Evolutionary conservation across 2,797 vertebrate genomes (phyloP).

Genomic region (Sylvia borin): DNA sequence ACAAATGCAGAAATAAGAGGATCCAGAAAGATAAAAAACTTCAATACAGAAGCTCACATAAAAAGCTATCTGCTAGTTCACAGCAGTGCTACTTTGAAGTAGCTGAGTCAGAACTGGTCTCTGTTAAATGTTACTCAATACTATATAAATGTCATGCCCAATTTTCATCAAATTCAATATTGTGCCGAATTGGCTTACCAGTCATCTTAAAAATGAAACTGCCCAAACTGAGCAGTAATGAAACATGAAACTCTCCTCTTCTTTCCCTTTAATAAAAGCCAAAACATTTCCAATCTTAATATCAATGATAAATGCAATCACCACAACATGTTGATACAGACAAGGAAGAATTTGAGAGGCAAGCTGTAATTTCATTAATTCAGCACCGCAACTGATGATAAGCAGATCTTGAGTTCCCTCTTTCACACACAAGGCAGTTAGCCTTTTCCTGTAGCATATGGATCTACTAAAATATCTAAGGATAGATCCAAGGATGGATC

Average conservation of each 20-base stretch:
- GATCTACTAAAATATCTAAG: not conserved
- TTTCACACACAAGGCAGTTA: not conserved
- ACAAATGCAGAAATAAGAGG: conserved; percentile 49
- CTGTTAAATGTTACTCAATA: not conserved
- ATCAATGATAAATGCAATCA: not conserved
- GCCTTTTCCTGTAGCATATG: not conserved
- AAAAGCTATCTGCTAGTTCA: not conserved
- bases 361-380: conserved; percentile 33
- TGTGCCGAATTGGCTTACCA: not conserved
- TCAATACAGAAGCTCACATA: not conserved
- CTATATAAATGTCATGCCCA: not conserved
- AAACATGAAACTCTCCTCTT: not conserved
- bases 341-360: not conserved
- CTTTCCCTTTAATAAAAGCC: not conserved
- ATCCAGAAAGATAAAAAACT: conserved; percentile 12
- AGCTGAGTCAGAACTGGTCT: conserved; percentile 2
- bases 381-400: not conserved
- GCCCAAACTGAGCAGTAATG: not conserved
- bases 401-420: not conserved
- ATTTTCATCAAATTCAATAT: conserved; percentile 17
- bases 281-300: not conserved
- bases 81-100: not conserved
- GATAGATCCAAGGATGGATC: not conserved
- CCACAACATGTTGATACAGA: not conserved
- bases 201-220: not conserved